Conservation (phyloP, 2,113 vertebrate genomes). For the Megaptera novaeangliae region DNA sequence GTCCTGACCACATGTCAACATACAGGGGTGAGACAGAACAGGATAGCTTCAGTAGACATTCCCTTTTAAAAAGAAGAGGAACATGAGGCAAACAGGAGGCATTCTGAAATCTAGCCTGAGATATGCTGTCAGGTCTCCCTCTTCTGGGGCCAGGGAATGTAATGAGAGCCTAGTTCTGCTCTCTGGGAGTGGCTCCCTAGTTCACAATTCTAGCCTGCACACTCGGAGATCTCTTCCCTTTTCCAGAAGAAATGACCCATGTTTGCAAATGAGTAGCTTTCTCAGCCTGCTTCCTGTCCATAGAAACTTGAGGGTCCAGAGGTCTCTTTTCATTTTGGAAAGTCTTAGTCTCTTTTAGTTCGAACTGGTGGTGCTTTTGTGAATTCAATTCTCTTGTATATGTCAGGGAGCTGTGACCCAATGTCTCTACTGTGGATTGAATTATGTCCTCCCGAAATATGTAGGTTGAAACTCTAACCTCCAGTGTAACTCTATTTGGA, state of each 20-base stretch:
- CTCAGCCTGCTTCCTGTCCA: not conserved
- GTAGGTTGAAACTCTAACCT: not conserved
- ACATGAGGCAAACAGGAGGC: not conserved
- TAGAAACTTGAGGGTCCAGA: not conserved
- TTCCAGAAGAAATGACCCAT: not conserved
- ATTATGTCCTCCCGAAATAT: not conserved
- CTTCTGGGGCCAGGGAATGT: not conserved
- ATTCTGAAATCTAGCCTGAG: not conserved
- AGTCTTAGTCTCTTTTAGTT: not conserved
- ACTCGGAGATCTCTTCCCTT: not conserved
- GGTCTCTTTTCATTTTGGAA: not conserved
- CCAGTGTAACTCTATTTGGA: not conserved
- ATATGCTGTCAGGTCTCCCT: not conserved
- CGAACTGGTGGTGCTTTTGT: not conserved
- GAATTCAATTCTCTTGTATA: not conserved
- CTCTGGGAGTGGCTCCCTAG: not conserved
- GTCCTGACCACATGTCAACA: not conserved
- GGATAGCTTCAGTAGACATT: not conserved
- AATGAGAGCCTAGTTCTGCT: not conserved
- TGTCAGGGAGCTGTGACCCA: not conserved
- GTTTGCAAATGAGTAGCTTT: not conserved
- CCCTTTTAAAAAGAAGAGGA: not conserved
- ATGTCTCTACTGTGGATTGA: not conserved
- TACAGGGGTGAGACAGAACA: not conserved
- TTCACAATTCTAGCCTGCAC: not conserved